These are phyloP conservation scores for Bombus ignitus DNA, from an alignment of 1,140 invertebrate genomes.

Conservation along the genomic window DNA sequence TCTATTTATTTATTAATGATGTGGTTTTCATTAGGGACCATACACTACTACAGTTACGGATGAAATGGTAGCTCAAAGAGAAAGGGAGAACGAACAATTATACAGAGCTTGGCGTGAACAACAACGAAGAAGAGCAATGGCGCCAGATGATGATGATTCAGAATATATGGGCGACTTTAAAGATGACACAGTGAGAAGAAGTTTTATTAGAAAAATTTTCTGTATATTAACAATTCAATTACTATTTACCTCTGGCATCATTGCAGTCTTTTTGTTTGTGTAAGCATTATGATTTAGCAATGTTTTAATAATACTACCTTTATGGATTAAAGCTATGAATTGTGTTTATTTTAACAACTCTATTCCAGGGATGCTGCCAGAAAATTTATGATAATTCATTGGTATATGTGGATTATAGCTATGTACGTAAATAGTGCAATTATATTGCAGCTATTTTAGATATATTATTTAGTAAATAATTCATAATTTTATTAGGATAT, in stretches of 20 bases:
- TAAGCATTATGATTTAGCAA: constrained; percentile 52
- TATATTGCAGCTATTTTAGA: background rate
- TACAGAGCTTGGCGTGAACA: constrained; percentile 67
- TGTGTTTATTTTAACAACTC: background rate
- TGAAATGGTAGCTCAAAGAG: constrained; percentile 71
- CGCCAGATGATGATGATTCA: constrained; percentile 34
- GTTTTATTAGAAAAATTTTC: constrained; percentile 75
- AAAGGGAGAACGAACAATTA: constrained; percentile 71
- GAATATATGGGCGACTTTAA: constrained; percentile 74
- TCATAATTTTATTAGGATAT: constrained; percentile 64
- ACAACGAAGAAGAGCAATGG: constrained; percentile 56
- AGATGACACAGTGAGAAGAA: constrained; percentile 61
- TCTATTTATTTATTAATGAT: constrained; percentile 15
- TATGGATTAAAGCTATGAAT: background rate
- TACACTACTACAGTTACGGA: constrained; percentile 71
- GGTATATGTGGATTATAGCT: constrained; percentile 70
- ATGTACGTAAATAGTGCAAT: constrained; percentile 60
- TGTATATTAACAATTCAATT: constrained; percentile 71
- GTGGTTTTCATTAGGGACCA: constrained; percentile 67
- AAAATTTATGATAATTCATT: constrained; percentile 68
- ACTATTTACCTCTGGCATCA: constrained; percentile 67
- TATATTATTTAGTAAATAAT: background rate
- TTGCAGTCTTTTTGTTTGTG: constrained; percentile 73
- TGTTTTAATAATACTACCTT: background rate
- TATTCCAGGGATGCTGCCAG: constrained; percentile 59